Evolutionary conservation across 1,140 invertebrate genomes (phyloP).

Genomic region (Papilio polyxenes): DNA sequence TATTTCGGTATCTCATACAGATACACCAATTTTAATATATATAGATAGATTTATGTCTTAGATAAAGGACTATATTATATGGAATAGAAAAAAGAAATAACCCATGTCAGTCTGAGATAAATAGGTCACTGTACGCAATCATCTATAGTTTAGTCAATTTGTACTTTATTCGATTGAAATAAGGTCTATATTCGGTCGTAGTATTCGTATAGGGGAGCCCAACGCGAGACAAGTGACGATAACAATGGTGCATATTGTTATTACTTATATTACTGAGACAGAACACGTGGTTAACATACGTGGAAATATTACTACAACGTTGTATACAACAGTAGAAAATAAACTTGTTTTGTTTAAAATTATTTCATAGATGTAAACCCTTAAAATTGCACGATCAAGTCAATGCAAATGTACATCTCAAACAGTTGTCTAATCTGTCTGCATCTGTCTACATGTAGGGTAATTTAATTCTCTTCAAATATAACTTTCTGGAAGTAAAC

Average conservation of each 20-base stretch:
- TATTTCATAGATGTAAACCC: neutral
- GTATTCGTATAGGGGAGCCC: neutral
- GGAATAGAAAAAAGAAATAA: neutral
- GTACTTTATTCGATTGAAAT: neutral
- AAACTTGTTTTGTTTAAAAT: neutral
- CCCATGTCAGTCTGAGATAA: slow-evolving; percentile 22
- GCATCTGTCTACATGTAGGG: neutral
- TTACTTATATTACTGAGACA: slow-evolving; percentile 15
- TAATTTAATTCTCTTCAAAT: neutral
- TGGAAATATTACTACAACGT: neutral
- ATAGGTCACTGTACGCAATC: slow-evolving; percentile 20
- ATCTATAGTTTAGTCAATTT: neutral
- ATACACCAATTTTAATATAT: no score
- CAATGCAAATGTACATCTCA: neutral
- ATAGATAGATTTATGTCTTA: no score
- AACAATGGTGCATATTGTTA: slow-evolving; percentile 28
- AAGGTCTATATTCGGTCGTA: neutral
- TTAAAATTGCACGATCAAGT: neutral
- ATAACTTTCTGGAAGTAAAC: neutral
- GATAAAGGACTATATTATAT: neutral
- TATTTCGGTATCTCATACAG: no score
- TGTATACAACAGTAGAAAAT: neutral
- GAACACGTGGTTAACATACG: slow-evolving; percentile 30
- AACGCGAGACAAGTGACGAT: slow-evolving; percentile 8
- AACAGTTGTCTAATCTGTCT: neutral